Conservation (phyloP, 2,797 vertebrate genomes). For the Betta splendens region DNA sequence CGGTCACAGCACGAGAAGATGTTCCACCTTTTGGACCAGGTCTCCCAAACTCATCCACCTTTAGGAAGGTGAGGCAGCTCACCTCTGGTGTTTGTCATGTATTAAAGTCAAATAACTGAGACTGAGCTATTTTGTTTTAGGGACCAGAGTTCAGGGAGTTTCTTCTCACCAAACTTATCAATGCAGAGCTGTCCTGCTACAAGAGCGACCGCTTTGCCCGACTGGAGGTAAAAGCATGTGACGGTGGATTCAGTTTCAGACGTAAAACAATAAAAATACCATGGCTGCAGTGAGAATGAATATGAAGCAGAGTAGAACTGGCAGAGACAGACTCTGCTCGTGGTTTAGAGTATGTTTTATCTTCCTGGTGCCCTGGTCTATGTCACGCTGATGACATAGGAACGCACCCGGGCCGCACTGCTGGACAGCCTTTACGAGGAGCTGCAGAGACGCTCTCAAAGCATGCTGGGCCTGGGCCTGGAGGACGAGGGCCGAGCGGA, state of each 20-base stretch:
- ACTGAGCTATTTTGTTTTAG: slow-evolving; percentile 60
- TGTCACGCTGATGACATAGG: too few relatives aligned
- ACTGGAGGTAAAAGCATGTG: slow-evolving; percentile 84
- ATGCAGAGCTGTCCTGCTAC: slow-evolving; percentile 92
- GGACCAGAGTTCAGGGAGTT: slow-evolving; percentile 92
- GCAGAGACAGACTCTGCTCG: too few relatives aligned
- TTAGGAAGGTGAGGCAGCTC: slow-evolving; percentile 84
- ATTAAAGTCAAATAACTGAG: background rate
- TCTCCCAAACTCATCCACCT: slow-evolving; percentile 87
- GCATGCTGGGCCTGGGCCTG: slow-evolving; percentile 88
- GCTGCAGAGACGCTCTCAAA: slow-evolving; percentile 89
- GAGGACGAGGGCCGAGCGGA: slow-evolving; percentile 92
- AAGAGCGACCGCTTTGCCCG: slow-evolving; percentile 95
- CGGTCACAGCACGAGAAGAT: slow-evolving; percentile 91
- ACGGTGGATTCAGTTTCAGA: too few relatives aligned
- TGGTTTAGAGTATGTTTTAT: too few relatives aligned
- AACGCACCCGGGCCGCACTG: slow-evolving; percentile 89
- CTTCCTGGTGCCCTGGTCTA: too few relatives aligned
- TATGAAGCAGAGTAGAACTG: too few relatives aligned
- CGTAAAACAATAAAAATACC: too few relatives aligned
- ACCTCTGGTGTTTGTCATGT: background rate
- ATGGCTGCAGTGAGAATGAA: too few relatives aligned
- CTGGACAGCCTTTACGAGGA: slow-evolving; percentile 92
- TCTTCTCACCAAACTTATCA: slow-evolving; percentile 94
- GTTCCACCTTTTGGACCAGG: slow-evolving; percentile 90